Evolutionary conservation across 2,113 vertebrate genomes (phyloP).

Genomic region (Myrmecophaga tridactyla): DNA sequence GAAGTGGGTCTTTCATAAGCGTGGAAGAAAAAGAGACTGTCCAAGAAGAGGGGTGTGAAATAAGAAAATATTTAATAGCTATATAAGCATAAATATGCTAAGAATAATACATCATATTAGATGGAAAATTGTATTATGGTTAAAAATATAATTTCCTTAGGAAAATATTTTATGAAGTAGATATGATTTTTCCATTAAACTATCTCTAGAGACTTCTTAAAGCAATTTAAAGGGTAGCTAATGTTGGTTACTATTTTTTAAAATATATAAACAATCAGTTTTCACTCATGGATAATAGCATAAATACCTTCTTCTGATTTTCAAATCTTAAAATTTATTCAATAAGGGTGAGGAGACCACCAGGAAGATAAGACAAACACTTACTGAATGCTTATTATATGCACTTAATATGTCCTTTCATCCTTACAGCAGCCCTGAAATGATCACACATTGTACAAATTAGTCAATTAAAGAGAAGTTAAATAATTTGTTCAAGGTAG

Average conservation of each 20-base stretch:
- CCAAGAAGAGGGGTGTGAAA: neutral
- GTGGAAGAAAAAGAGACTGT: neutral
- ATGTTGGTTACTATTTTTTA: neutral
- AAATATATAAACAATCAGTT: neutral
- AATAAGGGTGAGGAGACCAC: neutral
- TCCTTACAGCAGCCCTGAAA: neutral
- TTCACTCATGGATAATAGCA: neutral
- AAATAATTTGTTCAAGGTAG: neutral
- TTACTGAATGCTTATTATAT: neutral
- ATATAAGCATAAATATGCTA: neutral
- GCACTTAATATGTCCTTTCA: neutral
- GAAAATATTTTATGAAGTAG: neutral
- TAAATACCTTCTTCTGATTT: slow-evolving; percentile 5
- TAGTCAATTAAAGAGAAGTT: neutral
- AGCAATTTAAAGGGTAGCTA: slow-evolving; percentile 9
- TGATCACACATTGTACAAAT: neutral
- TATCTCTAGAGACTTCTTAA: neutral
- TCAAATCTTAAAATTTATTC: neutral
- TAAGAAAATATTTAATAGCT: neutral
- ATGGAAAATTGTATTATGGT: neutral
- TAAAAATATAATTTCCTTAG: neutral
- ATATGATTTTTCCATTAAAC: neutral
- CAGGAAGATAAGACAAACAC: neutral
- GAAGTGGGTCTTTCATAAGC: neutral
- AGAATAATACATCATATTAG: neutral